A percentile compares a stretch with the other conserved stretches of the same genome.
Evolutionary conservation across 2,888 invertebrate genomes (phyloP).

Genomic region (Molorchus minor): DNA sequence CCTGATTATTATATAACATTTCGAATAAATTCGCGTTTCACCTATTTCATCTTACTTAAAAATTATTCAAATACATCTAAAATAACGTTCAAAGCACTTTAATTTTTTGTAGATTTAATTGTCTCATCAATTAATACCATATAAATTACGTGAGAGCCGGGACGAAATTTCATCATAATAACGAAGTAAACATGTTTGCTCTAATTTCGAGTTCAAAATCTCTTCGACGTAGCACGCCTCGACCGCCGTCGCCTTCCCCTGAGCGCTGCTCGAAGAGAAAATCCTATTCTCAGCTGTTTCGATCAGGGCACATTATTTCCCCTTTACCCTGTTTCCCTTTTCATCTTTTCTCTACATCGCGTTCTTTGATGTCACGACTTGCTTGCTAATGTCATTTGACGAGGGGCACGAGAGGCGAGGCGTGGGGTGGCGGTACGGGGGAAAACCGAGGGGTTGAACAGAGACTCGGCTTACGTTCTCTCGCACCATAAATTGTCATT

Average conservation of each 20-base stretch:
- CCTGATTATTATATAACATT: no score
- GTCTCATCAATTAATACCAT: not conserved
- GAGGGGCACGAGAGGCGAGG: not conserved
- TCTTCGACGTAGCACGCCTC: not conserved
- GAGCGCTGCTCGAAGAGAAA: not conserved
- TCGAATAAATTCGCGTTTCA: no score
- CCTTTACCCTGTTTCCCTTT: constrained; percentile 21
- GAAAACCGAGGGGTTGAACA: constrained; percentile 14
- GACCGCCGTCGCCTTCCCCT: not conserved
- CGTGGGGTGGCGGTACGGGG: not conserved
- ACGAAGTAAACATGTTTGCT: not conserved
- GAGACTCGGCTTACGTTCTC: constrained; percentile 1
- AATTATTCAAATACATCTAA: no score
- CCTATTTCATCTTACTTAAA: no score
- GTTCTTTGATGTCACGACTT: constrained; percentile 26
- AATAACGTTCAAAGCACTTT: no score
- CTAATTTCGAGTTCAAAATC: not conserved
- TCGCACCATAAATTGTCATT: constrained; percentile 15
- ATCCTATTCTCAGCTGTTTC: constrained; percentile 20
- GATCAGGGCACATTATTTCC: constrained; percentile 22
- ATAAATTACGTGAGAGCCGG: not conserved
- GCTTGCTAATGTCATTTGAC: constrained; percentile 21
- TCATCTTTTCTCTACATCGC: constrained; percentile 24
- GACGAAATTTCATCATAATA: not conserved
- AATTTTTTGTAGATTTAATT: no score